These are phyloP conservation scores for Rhegmatorhina hoffmannsi DNA, from an alignment of 2,113 vertebrate genomes.

Conservation along the genomic window DNA sequence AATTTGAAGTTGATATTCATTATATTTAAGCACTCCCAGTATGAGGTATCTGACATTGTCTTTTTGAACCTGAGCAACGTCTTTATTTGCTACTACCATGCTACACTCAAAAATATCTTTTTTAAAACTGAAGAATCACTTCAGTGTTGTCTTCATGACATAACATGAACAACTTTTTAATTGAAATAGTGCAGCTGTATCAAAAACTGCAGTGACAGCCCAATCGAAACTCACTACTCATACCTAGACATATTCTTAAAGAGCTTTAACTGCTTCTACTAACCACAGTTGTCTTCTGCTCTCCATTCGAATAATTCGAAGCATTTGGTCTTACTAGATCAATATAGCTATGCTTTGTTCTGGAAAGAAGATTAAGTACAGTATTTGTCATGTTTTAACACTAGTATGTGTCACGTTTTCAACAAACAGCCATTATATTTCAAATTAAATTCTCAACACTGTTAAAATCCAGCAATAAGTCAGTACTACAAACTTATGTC, in stretches of 20 bases:
- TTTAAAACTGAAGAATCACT: not conserved
- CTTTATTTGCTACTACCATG: not conserved
- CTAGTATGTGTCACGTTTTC: conserved; percentile 2
- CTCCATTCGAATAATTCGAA: conserved; percentile 52
- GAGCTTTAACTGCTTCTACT: conserved; percentile 59
- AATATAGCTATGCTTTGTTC: conserved; percentile 64
- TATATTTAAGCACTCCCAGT: not conserved
- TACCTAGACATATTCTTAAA: conserved; percentile 15
- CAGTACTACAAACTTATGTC: not conserved
- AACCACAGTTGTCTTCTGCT: conserved; percentile 61
- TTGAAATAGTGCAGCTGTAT: not conserved
- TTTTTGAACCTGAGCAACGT: not conserved
- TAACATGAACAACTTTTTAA: not conserved
- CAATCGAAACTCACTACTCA: conserved; percentile 9
- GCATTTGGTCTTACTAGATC: conserved; percentile 64
- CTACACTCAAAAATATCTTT: not conserved
- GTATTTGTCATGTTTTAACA: conserved; percentile 41
- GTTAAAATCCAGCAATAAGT: conserved; percentile 7
- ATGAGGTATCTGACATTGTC: not conserved
- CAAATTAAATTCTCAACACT: conserved; percentile 13
- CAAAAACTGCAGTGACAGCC: not conserved
- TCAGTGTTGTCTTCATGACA: not conserved
- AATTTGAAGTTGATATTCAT: not conserved
- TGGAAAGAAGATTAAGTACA: conserved; percentile 66
- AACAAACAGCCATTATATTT: conserved; percentile 12